Base-by-base conservation (phyloP, 2,888 invertebrate genomes). In the Ferrisia virgata region DNA sequence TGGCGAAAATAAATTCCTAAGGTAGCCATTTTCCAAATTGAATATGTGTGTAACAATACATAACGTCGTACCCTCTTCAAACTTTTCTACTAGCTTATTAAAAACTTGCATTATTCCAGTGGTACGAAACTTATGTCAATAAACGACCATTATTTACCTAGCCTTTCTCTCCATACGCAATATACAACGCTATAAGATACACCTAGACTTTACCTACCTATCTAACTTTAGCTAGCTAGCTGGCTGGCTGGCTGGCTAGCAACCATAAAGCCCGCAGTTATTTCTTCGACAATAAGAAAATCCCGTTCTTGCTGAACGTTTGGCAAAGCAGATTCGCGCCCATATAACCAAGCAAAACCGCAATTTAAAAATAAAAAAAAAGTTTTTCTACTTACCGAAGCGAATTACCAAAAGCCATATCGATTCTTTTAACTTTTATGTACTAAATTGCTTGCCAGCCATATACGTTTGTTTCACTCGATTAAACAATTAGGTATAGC, bases 11-110 rank as follows among this genome's bases (percentile, higher is more conserved):
- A 81, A 85, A 85, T 85, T 85, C 85, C 85, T 82, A 43, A 79
- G 85, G 85, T 78, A 80, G 85, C 85, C 83, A 85, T 85, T 85
- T 85, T 85, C 85, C 85, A 85, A 85, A 85, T 85, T 85, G 85
- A 85, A 85, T 85, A 85, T 85, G 85, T 83, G 85, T 85, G 85
- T 85, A 83, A 85, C 85, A 85, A 85, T 85, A 85, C 85, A 85
- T 85, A 85, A 85, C 85, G 82, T 83, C 81, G 81, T 81, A 81
- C 58, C 81, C 81, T 81, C 81, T 81, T 81, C 53, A 81, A 81
- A 81, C 81, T 81, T 85, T 85, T 80, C 47, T 36, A 79, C 76
- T 72, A 80, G 79, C 69, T 69, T 84, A 84, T 85, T 84, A 47
- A 58, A 84, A 58, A 79, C 53, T 53, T 69, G 53, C 79, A 84